phyloP scores from a whole-genome alignment of 2,113 vertebrate genomes.

The Larimichthys crocea region DNA sequence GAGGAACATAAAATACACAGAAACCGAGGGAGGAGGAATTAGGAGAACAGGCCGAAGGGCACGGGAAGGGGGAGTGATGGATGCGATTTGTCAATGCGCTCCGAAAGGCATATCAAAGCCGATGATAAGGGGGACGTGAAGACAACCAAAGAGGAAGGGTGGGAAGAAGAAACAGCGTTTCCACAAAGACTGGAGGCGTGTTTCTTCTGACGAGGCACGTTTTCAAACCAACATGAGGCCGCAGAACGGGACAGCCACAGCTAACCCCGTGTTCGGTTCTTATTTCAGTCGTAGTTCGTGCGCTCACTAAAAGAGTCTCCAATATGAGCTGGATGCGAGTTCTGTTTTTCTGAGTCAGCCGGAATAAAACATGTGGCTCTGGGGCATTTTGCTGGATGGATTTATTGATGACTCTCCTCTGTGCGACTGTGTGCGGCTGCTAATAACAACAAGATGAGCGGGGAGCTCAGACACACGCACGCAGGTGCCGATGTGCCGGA shows the following conservation, averaged over 20 bases:
- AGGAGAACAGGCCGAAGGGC: constrained; percentile 5
- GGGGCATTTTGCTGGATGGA: neutral
- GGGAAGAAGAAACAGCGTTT: constrained; percentile 22
- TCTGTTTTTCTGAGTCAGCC: neutral
- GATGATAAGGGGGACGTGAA: constrained; percentile 5
- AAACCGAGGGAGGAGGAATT: constrained; percentile 7
- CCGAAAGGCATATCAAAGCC: constrained; percentile 27
- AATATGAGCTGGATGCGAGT: constrained; percentile 6
- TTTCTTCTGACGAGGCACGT: neutral
- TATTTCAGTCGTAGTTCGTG: constrained; percentile 1
- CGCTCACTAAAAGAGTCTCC: constrained; percentile 22
- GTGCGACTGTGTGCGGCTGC: neutral
- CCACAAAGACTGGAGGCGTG: neutral
- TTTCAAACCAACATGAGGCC: constrained; percentile 4
- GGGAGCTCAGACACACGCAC: neutral
- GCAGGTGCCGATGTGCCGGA: neutral
- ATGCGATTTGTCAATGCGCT: constrained; percentile 20
- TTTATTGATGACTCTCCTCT: constrained; percentile 26
- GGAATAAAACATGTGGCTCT: neutral
- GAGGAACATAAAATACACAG: neutral
- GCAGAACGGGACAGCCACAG: neutral
- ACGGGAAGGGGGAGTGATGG: constrained; percentile 23
- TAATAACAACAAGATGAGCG: constrained; percentile 17
- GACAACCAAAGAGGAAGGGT: neutral
- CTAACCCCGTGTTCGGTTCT: neutral